Conservation (phyloP, 1,140 invertebrate species). For the Dreissena polymorpha region DNA sequence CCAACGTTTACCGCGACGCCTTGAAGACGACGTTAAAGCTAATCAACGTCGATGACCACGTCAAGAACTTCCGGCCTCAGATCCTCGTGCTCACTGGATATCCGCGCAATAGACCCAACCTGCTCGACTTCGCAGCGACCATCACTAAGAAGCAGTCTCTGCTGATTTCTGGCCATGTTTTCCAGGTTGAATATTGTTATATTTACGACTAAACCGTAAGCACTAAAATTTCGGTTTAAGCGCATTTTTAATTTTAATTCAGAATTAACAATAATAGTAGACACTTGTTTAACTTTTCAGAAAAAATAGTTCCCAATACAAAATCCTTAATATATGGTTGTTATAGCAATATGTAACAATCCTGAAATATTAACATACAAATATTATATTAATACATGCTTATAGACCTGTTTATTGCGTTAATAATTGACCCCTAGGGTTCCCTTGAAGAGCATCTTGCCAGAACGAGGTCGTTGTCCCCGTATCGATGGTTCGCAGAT, state of each 20-base stretch:
- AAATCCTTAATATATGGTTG: no score
- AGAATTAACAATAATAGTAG: no score
- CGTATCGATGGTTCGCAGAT: conserved; percentile 88
- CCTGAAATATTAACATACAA: no score
- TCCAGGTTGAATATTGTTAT: conserved; percentile 83
- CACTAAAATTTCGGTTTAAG: no score
- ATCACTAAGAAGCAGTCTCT: conserved; percentile 96
- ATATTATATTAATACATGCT: no score
- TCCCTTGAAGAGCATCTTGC: conserved; percentile 65
- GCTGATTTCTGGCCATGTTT: conserved; percentile 94
- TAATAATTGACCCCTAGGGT: conserved; percentile 55
- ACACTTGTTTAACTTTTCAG: no score
- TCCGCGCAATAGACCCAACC: conserved; percentile 89
- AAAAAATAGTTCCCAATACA: no score
- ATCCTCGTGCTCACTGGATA: conserved; percentile 93
- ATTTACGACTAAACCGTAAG: no score
- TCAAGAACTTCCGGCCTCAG: conserved; percentile 97
- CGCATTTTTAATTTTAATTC: no score
- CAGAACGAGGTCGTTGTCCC: conserved; percentile 81
- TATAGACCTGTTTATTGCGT: no score
- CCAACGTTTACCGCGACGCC: conserved; percentile 95
- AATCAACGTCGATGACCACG: conserved; percentile 94
- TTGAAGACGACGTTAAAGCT: conserved; percentile 92
- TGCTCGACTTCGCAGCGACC: conserved; percentile 94
- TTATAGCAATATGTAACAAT: no score